These are phyloP conservation scores for Nyleta sp. DNA, from an alignment of 2,888 invertebrate genomes.

Conservation along the genomic window DNA sequence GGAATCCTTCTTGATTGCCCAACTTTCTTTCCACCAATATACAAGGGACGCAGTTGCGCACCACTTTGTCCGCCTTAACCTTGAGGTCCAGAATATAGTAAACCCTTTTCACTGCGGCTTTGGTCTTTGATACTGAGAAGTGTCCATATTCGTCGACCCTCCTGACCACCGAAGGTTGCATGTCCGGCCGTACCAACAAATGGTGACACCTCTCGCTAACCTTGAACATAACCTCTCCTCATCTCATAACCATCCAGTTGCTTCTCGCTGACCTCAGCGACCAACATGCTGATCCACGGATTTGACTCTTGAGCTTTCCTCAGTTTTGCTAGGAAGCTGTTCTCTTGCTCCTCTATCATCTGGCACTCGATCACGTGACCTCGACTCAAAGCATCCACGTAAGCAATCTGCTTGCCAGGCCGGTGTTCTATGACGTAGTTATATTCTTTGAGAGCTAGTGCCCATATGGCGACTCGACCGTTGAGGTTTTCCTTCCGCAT, in stretches of 20 bases:
- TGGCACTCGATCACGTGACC: not conserved
- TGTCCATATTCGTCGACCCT: slow-evolving; percentile 1
- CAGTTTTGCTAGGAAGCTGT: not conserved
- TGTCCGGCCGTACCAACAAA: not conserved
- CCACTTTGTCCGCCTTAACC: not conserved
- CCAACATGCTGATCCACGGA: not conserved
- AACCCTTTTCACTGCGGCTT: slow-evolving; percentile 31
- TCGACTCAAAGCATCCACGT: slow-evolving; percentile 2
- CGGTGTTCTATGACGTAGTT: not conserved
- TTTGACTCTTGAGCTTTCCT: not conserved
- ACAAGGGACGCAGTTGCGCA: not conserved
- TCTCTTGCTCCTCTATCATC: slow-evolving; percentile 2
- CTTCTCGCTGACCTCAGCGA: not conserved
- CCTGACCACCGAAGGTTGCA: not conserved
- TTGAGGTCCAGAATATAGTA: slow-evolving; percentile 36
- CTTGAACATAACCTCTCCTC: slow-evolving; percentile 1
- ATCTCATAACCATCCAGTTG: not conserved
- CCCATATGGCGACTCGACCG: not conserved
- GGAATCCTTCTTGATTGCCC: not conserved
- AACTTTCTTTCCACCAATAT: not conserved
- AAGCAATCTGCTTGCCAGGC: not conserved
- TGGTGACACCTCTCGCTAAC: not conserved
- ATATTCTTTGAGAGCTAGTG: not conserved
- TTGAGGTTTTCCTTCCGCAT: not conserved
- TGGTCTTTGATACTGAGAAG: slow-evolving; percentile 32